Percentiles rank a stretch among this genome's conserved stretches.
Conservation (phyloP, 2,888 invertebrate genomes). For the Pyrrhosoma nymphula region DNA sequence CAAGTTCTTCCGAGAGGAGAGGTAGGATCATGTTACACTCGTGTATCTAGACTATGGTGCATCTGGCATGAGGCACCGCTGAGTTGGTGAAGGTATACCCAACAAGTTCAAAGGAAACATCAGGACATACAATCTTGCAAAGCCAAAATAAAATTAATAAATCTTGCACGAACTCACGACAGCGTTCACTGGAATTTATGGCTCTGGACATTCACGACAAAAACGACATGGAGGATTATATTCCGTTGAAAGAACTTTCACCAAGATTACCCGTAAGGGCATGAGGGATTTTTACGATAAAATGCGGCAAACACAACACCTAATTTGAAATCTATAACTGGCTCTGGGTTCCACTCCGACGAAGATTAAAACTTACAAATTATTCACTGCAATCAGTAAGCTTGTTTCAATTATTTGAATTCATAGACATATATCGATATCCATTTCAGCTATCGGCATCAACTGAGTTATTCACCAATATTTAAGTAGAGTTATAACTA, state of each 20-base stretch:
- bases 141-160: background rate
- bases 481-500: too few relatives aligned
- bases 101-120: background rate
- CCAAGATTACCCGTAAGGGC: background rate
- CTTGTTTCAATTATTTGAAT: too few relatives aligned
- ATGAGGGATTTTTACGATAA: background rate
- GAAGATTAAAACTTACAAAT: too few relatives aligned
- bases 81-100: background rate
- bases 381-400: too few relatives aligned
- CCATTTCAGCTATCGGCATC: too few relatives aligned
- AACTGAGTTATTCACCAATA: too few relatives aligned
- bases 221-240: background rate
- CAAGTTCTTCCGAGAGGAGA: background rate
- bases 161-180: background rate
- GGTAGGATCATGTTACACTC: background rate
- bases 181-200: background rate
- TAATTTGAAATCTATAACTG: too few relatives aligned
- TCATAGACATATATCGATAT: too few relatives aligned
- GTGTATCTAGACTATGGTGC: background rate
- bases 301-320: too few relatives aligned
- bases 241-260: background rate
- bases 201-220: background rate
- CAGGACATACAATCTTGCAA: background rate
- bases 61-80: background rate
- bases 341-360: too few relatives aligned